Evolutionary conservation across 64 coral and sea anemone genomes (phyloP), one percentile per base, ranked within the genome.

Genomic region (Pocillopora damicornis): DNA sequence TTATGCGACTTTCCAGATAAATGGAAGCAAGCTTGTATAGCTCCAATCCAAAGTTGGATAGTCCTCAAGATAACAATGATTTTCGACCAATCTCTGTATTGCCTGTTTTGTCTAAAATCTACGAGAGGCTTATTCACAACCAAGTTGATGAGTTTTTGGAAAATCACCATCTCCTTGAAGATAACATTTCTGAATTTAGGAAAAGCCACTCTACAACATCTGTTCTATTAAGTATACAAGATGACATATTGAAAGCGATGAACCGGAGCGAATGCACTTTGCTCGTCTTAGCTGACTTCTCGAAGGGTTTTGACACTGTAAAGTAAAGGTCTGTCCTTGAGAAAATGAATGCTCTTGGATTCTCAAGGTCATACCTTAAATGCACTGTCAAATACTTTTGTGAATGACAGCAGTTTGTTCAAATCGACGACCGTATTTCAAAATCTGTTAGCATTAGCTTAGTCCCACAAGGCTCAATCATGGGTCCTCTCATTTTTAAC

Each of bases 1-100:
- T 38, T 72, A 69, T 45, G 72, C 23, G 56, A 59, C 26, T 88
- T 88, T 77, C 86, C 86, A 77, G 37, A 69, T 57, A 61, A 69
- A 37, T 88, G 86, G 86, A 76, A 88, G 62, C 15, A n/a, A 38
- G 86, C 86, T 57, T 20, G 86, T 58, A 88, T 86, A 65, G 73
- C 59, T 65, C 22, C 83, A 22, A 86, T 86, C 59, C 83, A 42
- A 86, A 86, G 83, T 25, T 72, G 61, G 67, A 68, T 69, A 65
- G 64, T 36, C 59, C 64, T 57, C 22, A 86, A 56, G 61, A 65
- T n/a, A 86, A 74, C 13, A 86, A 86, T 86, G 64, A 73, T 74
- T 72, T 86, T 57, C 16, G 64, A 15, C 64, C 83, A 68, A 86
- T 86, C 26, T 36, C 83, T 22, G 73, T 86, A 1, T 72, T 86